phyloP scores from a whole-genome alignment of 2,113 vertebrate genomes.

The Ailuropoda melanoleuca region DNA sequence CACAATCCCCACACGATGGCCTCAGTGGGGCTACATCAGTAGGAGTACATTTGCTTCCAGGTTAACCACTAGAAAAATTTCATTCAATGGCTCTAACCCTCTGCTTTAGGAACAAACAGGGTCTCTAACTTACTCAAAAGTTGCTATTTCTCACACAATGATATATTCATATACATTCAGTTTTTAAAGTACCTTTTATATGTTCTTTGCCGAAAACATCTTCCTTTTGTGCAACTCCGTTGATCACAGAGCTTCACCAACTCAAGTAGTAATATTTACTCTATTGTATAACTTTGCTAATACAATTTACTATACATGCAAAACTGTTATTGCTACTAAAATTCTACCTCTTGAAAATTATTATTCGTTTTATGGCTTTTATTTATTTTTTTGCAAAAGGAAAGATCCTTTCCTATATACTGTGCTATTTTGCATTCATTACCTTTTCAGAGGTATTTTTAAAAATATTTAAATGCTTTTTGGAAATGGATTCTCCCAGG shows the following conservation, averaged over 20 bases:
- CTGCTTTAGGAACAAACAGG: slow-evolving; percentile 28
- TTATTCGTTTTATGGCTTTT: slow-evolving; percentile 94
- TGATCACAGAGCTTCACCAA: slow-evolving; percentile 82
- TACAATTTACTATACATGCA: slow-evolving; percentile 90
- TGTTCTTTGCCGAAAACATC: slow-evolving; percentile 67
- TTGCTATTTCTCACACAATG: slow-evolving; percentile 50
- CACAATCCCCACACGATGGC: background rate
- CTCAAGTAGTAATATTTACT: slow-evolving; percentile 82
- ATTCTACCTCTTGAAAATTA: slow-evolving; percentile 86
- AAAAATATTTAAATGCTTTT: slow-evolving; percentile 67
- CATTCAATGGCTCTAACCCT: slow-evolving; percentile 34
- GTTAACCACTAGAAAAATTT: slow-evolving; percentile 52
- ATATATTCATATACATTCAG: slow-evolving; percentile 71
- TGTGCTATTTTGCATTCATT: slow-evolving; percentile 89
- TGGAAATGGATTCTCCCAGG: slow-evolving; percentile 82
- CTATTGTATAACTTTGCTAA: slow-evolving; percentile 83
- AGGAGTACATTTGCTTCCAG: slow-evolving; percentile 39
- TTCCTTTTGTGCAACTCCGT: slow-evolving; percentile 71
- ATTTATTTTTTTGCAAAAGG: slow-evolving; percentile 83
- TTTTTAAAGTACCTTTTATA: slow-evolving; percentile 68
- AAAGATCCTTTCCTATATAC: slow-evolving; percentile 86
- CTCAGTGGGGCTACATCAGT: background rate
- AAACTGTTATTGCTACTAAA: slow-evolving; percentile 97
- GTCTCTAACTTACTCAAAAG: slow-evolving; percentile 46
- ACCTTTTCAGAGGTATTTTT: slow-evolving; percentile 90